Evolutionary conservation across 2,888 invertebrate genomes (phyloP).

Genomic region (Phania funesta): DNA sequence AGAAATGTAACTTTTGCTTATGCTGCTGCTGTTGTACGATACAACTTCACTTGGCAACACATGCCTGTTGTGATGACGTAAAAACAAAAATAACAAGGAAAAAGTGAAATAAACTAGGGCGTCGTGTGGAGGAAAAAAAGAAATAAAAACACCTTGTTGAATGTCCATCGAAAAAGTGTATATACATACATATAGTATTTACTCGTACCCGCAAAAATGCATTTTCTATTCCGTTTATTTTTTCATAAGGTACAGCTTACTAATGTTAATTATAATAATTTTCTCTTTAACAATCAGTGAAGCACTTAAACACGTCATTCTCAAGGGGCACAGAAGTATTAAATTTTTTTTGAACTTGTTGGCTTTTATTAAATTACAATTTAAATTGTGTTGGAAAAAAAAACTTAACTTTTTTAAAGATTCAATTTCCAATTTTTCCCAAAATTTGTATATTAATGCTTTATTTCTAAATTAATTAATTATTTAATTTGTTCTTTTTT

Average conservation of each 20-base stretch:
- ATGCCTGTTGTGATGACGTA: conserved; percentile 62
- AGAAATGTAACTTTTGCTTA: not conserved
- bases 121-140: conserved; percentile 52
- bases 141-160: conserved; percentile 73
- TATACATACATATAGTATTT: conserved; percentile 12
- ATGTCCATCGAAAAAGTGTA: conserved; percentile 68
- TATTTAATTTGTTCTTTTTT: not conserved
- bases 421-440: not conserved
- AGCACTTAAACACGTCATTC: conserved; percentile 18
- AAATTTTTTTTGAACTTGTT: not conserved
- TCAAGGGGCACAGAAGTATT: not conserved
- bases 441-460: not conserved
- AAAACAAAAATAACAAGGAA: conserved; percentile 47
- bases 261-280: conserved; percentile 28
- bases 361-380: not conserved
- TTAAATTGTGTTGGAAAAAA: not conserved
- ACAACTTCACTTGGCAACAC: conserved; percentile 66
- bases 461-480: not conserved
- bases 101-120: conserved; percentile 62
- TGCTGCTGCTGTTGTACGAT: not conserved
- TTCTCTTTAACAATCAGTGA: not conserved
- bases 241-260: not conserved
- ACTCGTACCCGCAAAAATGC: conserved; percentile 32
- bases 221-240: not conserved
- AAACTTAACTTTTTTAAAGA: not conserved